Percentiles rank a stretch among this genome's conserved stretches.
phyloP scores from a whole-genome alignment of 2,888 invertebrate species.

The Brachyopa scutellaris region DNA sequence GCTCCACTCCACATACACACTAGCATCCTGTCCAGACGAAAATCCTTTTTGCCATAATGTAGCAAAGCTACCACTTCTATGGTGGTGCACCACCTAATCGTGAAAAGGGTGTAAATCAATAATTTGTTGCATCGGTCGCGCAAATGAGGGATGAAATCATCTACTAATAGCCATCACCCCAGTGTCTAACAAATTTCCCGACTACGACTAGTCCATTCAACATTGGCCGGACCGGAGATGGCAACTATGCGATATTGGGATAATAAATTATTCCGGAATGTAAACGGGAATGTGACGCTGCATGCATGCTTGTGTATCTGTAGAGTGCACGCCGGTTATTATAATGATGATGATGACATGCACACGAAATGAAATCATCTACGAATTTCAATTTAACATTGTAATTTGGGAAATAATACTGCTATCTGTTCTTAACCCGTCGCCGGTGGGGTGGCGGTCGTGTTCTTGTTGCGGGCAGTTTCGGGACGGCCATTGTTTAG shows the following conservation, averaged over 20 bases:
- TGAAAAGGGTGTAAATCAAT: conserved; percentile 62
- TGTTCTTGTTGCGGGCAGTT: background rate
- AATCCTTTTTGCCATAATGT: conserved; percentile 39
- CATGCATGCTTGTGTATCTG: conserved; percentile 17
- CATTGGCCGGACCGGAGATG: conserved; percentile 62
- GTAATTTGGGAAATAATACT: conserved; percentile 70
- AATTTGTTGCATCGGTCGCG: conserved; percentile 70
- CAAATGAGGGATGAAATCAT: conserved; percentile 72
- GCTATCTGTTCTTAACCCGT: conserved; percentile 49
- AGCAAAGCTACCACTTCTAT: background rate
- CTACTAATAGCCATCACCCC: conserved; percentile 67
- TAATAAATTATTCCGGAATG: conserved; percentile 67
- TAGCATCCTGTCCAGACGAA: conserved; percentile 62
- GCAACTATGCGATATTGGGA: conserved; percentile 63
- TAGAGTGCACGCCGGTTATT: conserved; percentile 38
- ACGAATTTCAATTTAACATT: conserved; percentile 72
- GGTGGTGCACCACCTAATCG: conserved; percentile 48
- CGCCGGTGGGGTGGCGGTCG: background rate
- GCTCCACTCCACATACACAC: conserved; percentile 5
- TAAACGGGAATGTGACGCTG: conserved; percentile 61
- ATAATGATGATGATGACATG: conserved; percentile 68
- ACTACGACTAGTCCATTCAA: conserved; percentile 26
- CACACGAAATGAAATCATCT: conserved; percentile 64
- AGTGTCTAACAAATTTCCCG: conserved; percentile 53
- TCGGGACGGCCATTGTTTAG: conserved; percentile 35